Conservation (phyloP, 2,888 invertebrate genomes). For the Rapana venosa region DNA sequence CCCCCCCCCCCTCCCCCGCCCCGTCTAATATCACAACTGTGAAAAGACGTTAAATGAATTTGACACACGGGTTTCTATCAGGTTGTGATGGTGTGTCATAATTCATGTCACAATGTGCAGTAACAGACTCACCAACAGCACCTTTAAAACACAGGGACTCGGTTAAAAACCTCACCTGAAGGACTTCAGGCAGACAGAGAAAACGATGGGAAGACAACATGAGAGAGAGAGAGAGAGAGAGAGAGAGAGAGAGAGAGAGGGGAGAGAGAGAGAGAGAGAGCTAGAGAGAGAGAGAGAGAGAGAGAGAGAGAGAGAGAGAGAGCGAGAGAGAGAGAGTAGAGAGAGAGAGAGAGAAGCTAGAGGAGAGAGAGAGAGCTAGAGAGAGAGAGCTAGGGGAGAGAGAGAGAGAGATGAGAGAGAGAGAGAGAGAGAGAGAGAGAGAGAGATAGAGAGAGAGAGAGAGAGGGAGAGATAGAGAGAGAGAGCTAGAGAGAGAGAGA, state of each 20-base stretch:
- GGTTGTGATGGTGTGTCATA: too few relatives aligned
- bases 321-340: slow-evolving; percentile 13
- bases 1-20: too few relatives aligned
- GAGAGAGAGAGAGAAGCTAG: too few relatives aligned
- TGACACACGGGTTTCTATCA: too few relatives aligned
- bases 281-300: neutral
- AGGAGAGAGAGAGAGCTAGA: neutral
- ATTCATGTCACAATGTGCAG: too few relatives aligned
- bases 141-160: too few relatives aligned
- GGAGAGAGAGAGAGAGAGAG: neutral
- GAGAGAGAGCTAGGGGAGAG: slow-evolving; percentile 9
- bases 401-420: slow-evolving; percentile 18
- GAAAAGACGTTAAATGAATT: too few relatives aligned
- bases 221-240: slow-evolving; percentile 1
- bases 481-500: neutral
- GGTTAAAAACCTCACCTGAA: too few relatives aligned
- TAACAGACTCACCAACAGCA: too few relatives aligned
- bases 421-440: slow-evolving; percentile 12
- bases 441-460: slow-evolving; percentile 21
- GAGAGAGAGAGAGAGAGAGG: neutral
- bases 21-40: too few relatives aligned
- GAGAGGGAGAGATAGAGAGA: neutral
- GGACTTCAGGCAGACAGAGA: too few relatives aligned
- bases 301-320: slow-evolving; percentile 28
- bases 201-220: too few relatives aligned